phyloP scores from a whole-genome alignment of 2,797 vertebrate species.

The Scomberomorus guttatus region DNA sequence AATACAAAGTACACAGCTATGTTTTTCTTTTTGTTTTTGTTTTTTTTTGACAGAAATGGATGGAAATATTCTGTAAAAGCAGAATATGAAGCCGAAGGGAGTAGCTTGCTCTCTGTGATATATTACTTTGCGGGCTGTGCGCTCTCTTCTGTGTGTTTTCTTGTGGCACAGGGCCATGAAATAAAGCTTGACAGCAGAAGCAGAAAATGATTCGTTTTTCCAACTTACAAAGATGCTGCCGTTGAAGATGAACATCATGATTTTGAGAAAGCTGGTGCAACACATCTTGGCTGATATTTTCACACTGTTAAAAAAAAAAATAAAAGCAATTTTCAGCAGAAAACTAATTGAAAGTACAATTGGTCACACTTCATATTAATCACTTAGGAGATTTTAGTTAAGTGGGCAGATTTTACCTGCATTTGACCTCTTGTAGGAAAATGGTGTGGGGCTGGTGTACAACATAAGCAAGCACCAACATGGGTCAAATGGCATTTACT shows the following conservation, averaged over 20 bases:
- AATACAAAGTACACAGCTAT: background rate
- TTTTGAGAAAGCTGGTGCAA: constrained; percentile 83
- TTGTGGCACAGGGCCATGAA: background rate
- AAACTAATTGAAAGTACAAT: background rate
- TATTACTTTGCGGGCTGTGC: background rate
- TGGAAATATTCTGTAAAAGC: background rate
- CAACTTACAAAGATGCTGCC: constrained; percentile 87
- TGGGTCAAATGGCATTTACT: constrained; percentile 36
- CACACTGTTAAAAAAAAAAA: constrained; percentile 47
- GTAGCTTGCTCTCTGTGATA: background rate
- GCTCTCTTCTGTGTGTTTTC: background rate
- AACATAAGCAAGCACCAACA: constrained; percentile 8
- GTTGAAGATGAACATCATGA: constrained; percentile 88
- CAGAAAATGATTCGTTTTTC: background rate
- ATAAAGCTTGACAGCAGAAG: background rate
- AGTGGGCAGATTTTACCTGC: background rate
- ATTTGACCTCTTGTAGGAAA: constrained; percentile 13
- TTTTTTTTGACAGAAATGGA: background rate
- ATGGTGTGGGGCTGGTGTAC: background rate
- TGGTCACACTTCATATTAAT: background rate
- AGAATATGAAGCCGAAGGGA: background rate
- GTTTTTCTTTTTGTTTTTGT: background rate
- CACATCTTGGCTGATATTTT: constrained; percentile 77
- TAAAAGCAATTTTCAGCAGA: too few relatives aligned
- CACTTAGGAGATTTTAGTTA: background rate